Evolutionary conservation across 2,888 invertebrate species (phyloP).

Genomic region (Camptogramma bilineatum): DNA sequence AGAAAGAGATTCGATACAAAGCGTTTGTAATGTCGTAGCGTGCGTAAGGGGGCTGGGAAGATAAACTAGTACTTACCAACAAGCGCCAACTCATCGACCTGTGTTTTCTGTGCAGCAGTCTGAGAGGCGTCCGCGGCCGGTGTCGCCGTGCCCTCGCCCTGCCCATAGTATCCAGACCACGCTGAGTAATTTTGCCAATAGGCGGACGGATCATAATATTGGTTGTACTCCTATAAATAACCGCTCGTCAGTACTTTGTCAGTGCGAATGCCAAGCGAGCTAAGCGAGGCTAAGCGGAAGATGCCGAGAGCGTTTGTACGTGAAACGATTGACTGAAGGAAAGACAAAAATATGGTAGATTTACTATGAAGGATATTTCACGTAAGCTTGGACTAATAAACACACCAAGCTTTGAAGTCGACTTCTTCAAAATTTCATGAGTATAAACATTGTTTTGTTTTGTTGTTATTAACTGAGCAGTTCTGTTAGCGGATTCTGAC

Average conservation of each 20-base stretch:
- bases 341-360: background rate
- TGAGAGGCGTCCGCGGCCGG: slow-evolving; percentile 70
- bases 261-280: slow-evolving; percentile 15
- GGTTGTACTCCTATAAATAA: slow-evolving; percentile 87
- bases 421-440: too few relatives aligned
- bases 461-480: too few relatives aligned
- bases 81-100: slow-evolving; percentile 89
- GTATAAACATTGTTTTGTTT: too few relatives aligned
- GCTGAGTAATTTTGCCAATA: slow-evolving; percentile 95
- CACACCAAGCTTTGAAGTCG: too few relatives aligned
- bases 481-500: too few relatives aligned
- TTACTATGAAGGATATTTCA: background rate
- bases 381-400: too few relatives aligned
- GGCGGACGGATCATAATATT: slow-evolving; percentile 93
- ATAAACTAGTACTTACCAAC: slow-evolving; percentile 85
- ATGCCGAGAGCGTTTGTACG: background rate
- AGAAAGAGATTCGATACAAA: background rate
- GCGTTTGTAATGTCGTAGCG: background rate
- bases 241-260: slow-evolving; percentile 51
- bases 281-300: slow-evolving; percentile 8
- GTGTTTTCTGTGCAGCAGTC: slow-evolving; percentile 69
- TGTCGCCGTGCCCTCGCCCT: slow-evolving; percentile 84
- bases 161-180: slow-evolving; percentile 92
- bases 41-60: too few relatives aligned
- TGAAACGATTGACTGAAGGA: background rate